Conservation (phyloP, 1,140 invertebrate genomes). For the Lepidotrigona ventralis region DNA sequence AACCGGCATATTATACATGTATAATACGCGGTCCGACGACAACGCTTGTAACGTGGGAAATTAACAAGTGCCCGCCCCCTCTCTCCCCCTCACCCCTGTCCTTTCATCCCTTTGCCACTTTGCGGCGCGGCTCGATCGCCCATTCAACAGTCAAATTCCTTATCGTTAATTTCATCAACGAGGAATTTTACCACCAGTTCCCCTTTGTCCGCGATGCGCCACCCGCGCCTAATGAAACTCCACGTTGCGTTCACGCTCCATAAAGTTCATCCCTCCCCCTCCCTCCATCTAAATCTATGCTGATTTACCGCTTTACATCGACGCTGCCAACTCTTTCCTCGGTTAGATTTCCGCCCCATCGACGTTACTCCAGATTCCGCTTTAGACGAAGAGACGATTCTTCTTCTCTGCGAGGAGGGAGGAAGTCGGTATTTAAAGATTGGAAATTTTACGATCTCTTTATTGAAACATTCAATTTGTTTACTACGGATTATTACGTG, state of each 20-base stretch:
- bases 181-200: neutral
- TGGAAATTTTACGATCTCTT: too few species aligned
- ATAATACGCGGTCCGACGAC: constrained; percentile 14
- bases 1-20: constrained; percentile 57
- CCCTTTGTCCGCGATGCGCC: neutral
- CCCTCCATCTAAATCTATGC: neutral
- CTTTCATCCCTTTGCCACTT: neutral
- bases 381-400: neutral
- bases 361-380: neutral
- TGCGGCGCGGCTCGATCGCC: neutral
- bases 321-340: neutral
- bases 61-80: constrained; percentile 49
- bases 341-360: neutral
- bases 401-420: neutral
- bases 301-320: neutral
- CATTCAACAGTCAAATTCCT: constrained; percentile 32
- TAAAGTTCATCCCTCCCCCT: neutral
- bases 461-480: too few species aligned
- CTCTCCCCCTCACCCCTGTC: too few species aligned
- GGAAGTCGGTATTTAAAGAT: too few species aligned
- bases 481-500: too few species aligned
- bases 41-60: constrained; percentile 25
- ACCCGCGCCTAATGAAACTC: constrained; percentile 16
- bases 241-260: constrained; percentile 22
- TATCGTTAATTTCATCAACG: constrained; percentile 22